Evolutionary conservation across 2,888 invertebrate species (phyloP), one percentile per base, ranked within the genome.

Genomic region (Sinelater perroti): DNA sequence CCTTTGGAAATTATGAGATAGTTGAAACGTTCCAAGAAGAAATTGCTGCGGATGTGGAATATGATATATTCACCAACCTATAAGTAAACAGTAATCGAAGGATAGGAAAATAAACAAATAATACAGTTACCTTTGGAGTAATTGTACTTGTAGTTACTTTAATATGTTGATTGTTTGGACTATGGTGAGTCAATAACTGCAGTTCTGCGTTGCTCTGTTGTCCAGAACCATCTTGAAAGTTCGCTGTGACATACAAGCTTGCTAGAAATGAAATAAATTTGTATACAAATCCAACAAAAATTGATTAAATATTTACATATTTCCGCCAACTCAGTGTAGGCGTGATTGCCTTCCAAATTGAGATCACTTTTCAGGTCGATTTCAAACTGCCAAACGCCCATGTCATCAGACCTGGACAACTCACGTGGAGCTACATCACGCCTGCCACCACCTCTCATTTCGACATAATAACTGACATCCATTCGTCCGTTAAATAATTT

Each of bases 1-100:
- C 97, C 97, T 75, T 95, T 96, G 0, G 96, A 91, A 83, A 96
- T 89, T 8, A 97, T 88, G 59, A 97, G 81, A 71, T 96, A 97
- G 74, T 91, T 92, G 79, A 97, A 95, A 30, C 87, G 83, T 60
- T 95, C 92, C 73, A 96, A 86, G 80, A 86, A 93, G 77, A 91
- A 94, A 77, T 96, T 97, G 55, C 93, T 91, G 67, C 93, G 87
- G 16, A 97, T 92, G 74, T 97, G 97, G 75, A 97, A 91, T 54
- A 97, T 89, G 70, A 97, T 90, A 75, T 95, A 97, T 75, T 96
- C 93, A 20, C 96, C 96, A 10, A 97, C 95, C 84, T 91, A 78
- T 1, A 63, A 71, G 6, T 60, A 64, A 20, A 10, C 2, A 16
- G 16, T 38, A 20, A 52, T 57, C 33, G 56, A 38, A 16, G 10